A percentile compares a stretch with the other conserved stretches of the same genome.
Evolutionary conservation across 2,113 vertebrate genomes (phyloP).

Genomic region (Perca fluviatilis): DNA sequence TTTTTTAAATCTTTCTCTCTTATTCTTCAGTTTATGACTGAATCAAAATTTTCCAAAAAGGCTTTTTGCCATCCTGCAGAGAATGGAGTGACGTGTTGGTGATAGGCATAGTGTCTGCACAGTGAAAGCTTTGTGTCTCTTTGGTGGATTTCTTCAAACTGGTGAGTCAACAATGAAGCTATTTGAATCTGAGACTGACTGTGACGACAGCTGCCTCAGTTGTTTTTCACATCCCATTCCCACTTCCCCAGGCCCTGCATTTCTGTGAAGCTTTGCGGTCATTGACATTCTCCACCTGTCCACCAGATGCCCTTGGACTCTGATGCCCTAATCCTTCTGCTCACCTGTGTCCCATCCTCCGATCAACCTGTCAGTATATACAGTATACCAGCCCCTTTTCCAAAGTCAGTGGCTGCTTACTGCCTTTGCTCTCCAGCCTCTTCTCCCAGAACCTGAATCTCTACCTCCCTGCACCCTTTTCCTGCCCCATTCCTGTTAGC

Average conservation of each 20-base stretch:
- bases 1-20: neutral
- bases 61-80: neutral
- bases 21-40: conserved; percentile 3
- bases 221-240: neutral
- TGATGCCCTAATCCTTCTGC: neutral
- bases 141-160: conserved; percentile 10
- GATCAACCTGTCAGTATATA: neutral
- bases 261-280: neutral
- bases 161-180: neutral
- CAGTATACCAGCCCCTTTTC: neutral
- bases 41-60: conserved; percentile 13
- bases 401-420: neutral
- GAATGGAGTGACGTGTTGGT: neutral
- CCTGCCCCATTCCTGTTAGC: neutral
- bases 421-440: neutral
- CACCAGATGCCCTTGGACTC: neutral
- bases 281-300: neutral
- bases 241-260: neutral
- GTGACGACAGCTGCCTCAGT: neutral
- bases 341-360: neutral
- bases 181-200: neutral
- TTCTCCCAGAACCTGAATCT: neutral
- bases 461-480: no score
- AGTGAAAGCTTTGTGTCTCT: conserved; percentile 1
- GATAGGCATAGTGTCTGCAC: neutral